Evolutionary conservation across 2,888 invertebrate species (phyloP), one percentile per base, ranked within the genome.

Genomic region (Mamestra brassicae): DNA sequence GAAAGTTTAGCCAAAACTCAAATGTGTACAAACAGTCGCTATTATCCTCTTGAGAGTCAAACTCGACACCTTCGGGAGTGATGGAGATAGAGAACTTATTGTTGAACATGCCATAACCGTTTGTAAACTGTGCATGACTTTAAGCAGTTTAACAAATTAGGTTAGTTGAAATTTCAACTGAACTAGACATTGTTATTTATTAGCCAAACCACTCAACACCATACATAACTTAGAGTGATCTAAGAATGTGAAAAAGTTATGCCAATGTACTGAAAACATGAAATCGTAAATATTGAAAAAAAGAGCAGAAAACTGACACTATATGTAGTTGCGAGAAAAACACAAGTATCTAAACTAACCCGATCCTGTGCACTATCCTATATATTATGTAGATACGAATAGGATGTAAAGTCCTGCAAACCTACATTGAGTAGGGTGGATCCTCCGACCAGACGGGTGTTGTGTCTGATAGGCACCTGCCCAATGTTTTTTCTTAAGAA

Each of bases 111-210:
- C 34, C n/a, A 54, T 66, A 69, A 73, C 78, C 42, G 64, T 81
- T 67, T 64, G 57, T 73, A 82, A 66, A 54, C 63, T 66, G 58
- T 57, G 66, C 74, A 57, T 78, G 69, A 64, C 83, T 74, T 38
- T 8, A 57, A 67, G 73, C 52, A 57, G 38, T 82, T 61, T 54
- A 50, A 57, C 45, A 50, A 71, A 76, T 71, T 64, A 45, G 47
- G 38, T 60, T 62, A 75, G 47, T 75, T 64, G 55, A 57, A 13
- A 57, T 69, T 68, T 76, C 10, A n/a, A 52, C 8, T 57, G 42
- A 64, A 52, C 15, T 68, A 45, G 45, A 61, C 17, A 26, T 61
- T 60, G 17, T 26, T 58, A 7, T 61, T 47, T n/a, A 15, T 26
- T 67, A 38, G 11, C 6, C 17, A 52, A 64, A 50, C 58, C 42